Evolutionary conservation across 2,113 vertebrate species (phyloP).

Genomic region (Arenaria interpres): DNA sequence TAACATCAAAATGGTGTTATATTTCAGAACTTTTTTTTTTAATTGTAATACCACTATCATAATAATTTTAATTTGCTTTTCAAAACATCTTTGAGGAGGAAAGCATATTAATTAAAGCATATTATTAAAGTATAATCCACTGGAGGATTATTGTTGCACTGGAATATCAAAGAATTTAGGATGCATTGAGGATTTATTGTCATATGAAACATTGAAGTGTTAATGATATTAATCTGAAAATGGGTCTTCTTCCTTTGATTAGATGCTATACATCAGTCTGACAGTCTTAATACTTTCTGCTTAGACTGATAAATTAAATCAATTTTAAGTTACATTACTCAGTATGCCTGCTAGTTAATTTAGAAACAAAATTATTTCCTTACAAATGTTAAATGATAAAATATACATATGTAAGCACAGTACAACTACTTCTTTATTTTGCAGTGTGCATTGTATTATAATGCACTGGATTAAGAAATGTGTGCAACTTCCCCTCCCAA

Average conservation of each 20-base stretch:
- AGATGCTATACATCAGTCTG: constrained; percentile 58
- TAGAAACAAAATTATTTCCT: constrained; percentile 41
- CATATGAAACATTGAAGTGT: constrained; percentile 36
- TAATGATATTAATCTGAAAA: constrained; percentile 58
- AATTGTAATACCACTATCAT: constrained; percentile 41
- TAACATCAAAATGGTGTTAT: constrained; percentile 53
- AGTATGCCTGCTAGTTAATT: constrained; percentile 31
- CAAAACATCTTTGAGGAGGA: constrained; percentile 60
- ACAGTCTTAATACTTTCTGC: constrained; percentile 53
- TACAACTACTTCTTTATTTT: not conserved
- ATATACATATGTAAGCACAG: not conserved
- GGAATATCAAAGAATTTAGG: constrained; percentile 63
- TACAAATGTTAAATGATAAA: constrained; percentile 25
- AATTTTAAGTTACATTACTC: constrained; percentile 56
- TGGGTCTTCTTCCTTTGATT: constrained; percentile 59
- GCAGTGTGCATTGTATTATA: not conserved
- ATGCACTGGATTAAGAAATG: not conserved
- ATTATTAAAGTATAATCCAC: not conserved
- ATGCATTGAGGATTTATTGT: constrained; percentile 64
- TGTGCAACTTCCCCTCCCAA: not conserved
- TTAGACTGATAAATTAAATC: constrained; percentile 65
- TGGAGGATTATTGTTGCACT: constrained; percentile 59
- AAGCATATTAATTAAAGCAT: constrained; percentile 26
- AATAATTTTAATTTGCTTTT: constrained; percentile 63
- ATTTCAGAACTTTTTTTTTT: constrained; percentile 26